A percentile compares a stretch with the other conserved stretches of the same genome.
These are phyloP conservation scores for Yponomeuta sedellus DNA, from an alignment of 2,888 invertebrate genomes.

Conservation along the genomic window DNA sequence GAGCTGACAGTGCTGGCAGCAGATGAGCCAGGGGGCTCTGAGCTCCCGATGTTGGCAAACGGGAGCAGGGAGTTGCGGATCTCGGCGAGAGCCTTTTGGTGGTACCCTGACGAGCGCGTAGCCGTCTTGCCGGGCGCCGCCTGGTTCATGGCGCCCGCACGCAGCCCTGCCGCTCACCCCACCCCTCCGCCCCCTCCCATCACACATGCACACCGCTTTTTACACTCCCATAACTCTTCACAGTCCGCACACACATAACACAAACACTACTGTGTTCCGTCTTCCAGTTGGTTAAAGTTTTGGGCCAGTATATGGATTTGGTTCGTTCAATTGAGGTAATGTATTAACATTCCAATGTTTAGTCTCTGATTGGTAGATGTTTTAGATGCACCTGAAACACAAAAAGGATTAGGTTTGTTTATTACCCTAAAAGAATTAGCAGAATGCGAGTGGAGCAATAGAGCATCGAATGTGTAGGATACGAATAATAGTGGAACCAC, in stretches of 20 bases:
- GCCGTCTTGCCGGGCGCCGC: constrained; percentile 79
- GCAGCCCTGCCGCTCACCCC: constrained; percentile 74
- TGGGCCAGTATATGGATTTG: not conserved
- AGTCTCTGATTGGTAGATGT: not conserved
- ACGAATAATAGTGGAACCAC: not conserved
- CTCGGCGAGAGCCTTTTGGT: constrained; percentile 91
- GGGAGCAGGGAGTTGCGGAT: constrained; percentile 89
- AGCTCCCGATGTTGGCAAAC: constrained; percentile 81
- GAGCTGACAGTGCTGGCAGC: constrained; percentile 84
- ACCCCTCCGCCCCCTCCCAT: constrained; percentile 73
- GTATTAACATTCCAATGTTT: constrained; percentile 1
- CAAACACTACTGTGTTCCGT: not conserved
- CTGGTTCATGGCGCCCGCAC: constrained; percentile 79
- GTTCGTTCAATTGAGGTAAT: not conserved
- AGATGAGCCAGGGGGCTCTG: constrained; percentile 81
- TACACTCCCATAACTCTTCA: constrained; percentile 44
- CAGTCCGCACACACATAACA: constrained; percentile 30
- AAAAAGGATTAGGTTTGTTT: not conserved
- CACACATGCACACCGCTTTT: constrained; percentile 55
- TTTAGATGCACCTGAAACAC: constrained; percentile 9
- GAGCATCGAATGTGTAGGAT: not conserved
- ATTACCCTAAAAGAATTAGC: not conserved
- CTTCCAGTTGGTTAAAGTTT: not conserved
- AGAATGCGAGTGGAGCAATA: not conserved
- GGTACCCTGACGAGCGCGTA: constrained; percentile 86